phyloP scores from a whole-genome alignment of 2,797 vertebrate species.

The Ctenopoma kingsleyae region DNA sequence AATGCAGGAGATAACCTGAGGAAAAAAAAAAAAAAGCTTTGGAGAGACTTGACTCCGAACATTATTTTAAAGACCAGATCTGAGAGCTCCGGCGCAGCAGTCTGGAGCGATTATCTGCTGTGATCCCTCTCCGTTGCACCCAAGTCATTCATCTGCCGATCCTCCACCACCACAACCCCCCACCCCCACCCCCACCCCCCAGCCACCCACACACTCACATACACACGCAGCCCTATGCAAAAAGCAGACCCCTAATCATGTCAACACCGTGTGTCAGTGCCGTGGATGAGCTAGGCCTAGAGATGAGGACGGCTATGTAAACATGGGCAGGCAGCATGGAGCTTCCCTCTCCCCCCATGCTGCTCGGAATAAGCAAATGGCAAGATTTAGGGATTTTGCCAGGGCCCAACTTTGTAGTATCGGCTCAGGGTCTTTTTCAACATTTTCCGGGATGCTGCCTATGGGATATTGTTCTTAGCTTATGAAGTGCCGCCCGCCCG shows the following conservation, averaged over 20 bases:
- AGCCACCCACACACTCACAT: not conserved
- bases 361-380: constrained; percentile 76
- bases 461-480: constrained; percentile 81
- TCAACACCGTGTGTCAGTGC: constrained; percentile 78
- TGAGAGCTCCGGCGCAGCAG: constrained; percentile 75
- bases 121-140: constrained; percentile 81
- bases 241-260: constrained; percentile 80
- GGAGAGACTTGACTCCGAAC: constrained; percentile 82
- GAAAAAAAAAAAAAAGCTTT: constrained; percentile 49
- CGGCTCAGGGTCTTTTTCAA: constrained; percentile 73
- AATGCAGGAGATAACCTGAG: constrained; percentile 83
- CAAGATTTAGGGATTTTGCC: constrained; percentile 84
- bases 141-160: constrained; percentile 85
- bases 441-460: constrained; percentile 72
- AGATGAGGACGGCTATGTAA: constrained; percentile 81
- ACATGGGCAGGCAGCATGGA: constrained; percentile 76
- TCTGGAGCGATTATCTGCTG: constrained; percentile 85
- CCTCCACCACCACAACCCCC: constrained; percentile 46
- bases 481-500: constrained; percentile 66
- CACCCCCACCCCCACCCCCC: not conserved
- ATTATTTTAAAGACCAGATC: constrained; percentile 88
- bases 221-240: constrained; percentile 68
- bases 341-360: constrained; percentile 59
- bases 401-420: constrained; percentile 78
- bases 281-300: constrained; percentile 80